These are phyloP conservation scores for Melieria crassipennis DNA, from an alignment of 2,888 invertebrate genomes.

Conservation along the genomic window DNA sequence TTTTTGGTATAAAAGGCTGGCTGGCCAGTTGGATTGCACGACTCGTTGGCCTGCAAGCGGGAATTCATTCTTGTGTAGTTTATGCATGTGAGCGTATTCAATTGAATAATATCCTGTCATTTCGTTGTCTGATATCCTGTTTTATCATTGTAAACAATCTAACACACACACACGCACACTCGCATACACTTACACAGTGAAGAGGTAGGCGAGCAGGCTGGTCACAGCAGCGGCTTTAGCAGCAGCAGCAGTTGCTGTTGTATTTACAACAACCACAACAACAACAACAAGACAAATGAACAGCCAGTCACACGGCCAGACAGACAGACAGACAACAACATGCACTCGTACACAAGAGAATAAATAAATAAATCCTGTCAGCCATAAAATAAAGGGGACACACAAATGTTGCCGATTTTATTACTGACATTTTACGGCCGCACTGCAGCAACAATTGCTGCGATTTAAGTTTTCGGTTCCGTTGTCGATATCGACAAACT, in stretches of 20 bases:
- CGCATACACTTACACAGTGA: too few relatives aligned
- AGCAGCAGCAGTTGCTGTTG: not conserved
- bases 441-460: constrained; percentile 23
- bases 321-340: not conserved
- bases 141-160: constrained; percentile 53
- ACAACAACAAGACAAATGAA: not conserved
- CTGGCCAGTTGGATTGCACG: too few relatives aligned
- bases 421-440: constrained; percentile 17
- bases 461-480: constrained; percentile 7
- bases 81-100: constrained; percentile 58
- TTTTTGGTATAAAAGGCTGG: too few relatives aligned
- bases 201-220: too few relatives aligned
- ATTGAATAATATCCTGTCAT: constrained; percentile 63
- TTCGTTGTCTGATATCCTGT: constrained; percentile 50
- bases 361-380: constrained; percentile 25
- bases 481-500: too few relatives aligned
- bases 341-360: constrained; percentile 16
- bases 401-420: constrained; percentile 9
- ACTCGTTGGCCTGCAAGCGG: too few relatives aligned
- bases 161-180: constrained; percentile 25
- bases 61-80: constrained; percentile 48
- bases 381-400: constrained; percentile 15
- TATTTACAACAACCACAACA: not conserved
- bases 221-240: too few relatives aligned
- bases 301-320: not conserved